Percentiles rank a stretch among this genome's conserved stretches.
phyloP scores from a whole-genome alignment of 2,797 vertebrate genomes.

The Mastacembelus armatus region DNA sequence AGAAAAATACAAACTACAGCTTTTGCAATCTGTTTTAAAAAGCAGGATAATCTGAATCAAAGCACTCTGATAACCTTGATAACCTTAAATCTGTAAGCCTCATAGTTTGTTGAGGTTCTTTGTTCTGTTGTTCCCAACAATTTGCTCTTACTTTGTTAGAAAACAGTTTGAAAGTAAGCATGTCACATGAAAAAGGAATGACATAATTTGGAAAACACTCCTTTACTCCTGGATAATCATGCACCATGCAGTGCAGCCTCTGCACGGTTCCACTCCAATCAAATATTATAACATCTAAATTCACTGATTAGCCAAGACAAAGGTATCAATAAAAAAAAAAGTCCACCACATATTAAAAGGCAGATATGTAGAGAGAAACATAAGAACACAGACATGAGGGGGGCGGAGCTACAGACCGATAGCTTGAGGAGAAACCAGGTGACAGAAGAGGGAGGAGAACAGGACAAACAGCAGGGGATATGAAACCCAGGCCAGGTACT shows the following conservation, averaged over 20 bases:
- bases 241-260: no score
- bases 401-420: slow-evolving; percentile 85
- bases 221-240: no score
- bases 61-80: no score
- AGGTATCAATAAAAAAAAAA: no score
- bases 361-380: background rate
- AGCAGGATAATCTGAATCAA: no score
- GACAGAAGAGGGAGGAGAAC: slow-evolving; percentile 94
- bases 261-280: no score
- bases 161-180: background rate
- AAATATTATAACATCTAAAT: no score
- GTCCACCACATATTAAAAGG: background rate
- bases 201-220: no score
- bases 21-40: no score
- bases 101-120: background rate
- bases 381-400: background rate
- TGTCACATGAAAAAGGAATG: background rate
- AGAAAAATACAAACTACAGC: no score
- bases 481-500: slow-evolving; percentile 92
- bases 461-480: slow-evolving; percentile 92
- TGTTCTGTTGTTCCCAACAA: background rate
- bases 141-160: background rate
- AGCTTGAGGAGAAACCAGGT: slow-evolving; percentile 93
- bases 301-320: no score
- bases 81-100: background rate